Base-by-base conservation (phyloP, 1,140 invertebrate species). In the Diploscapter pachys region DNA sequence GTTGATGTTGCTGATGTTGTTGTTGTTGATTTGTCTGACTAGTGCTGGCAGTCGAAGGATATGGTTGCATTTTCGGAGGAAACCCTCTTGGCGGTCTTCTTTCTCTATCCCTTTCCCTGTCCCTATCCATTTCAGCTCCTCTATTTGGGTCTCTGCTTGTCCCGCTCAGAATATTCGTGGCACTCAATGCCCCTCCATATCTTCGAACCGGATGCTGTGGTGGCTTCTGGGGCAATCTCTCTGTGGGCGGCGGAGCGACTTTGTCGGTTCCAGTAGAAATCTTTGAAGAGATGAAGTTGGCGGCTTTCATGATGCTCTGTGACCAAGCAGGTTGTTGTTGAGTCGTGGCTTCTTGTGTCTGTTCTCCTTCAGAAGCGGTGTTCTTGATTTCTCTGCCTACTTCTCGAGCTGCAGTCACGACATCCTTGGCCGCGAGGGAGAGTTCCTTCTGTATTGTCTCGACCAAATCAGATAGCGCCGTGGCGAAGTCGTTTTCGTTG, bases 271-370 rank as follows among this genome's bases (percentile, higher is more conserved):
- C 48, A 31, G 62, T 73, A 52, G 61, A 62, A 49, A 83, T 80
- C 64, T 82, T 81, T 62, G 84, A 81, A 57, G 59, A 78, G 59
- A 83, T 81, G 63, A 85, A 83, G 75, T 85, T 83, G 3, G 83
- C 82, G 4, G 81, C 82, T 54, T 70, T 53, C 4, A 84, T 76
- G 55, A 83, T 65, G 49, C 80, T 80, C 49, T 72, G 69, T 48
- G 80, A 82, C 83, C 83, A 83, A n/a, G 81, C 68, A 49, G 79
- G 62, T n/a, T 68, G 51, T 31, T 31, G 31, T 31, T 31, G 73
- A 51, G 53, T 80, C 74, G 31, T 65, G 53, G n/a, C 8, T 31
- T 3, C 31, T 31, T 31, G 31, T 0, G 31, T 31, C 31, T 31
- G 31, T 31, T 31, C 31, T 31, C 31, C 31, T 31, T 31, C 31